These are phyloP conservation scores for Drosophila setosimentum DNA, from an alignment of 2,888 invertebrate species.

Conservation along the genomic window DNA sequence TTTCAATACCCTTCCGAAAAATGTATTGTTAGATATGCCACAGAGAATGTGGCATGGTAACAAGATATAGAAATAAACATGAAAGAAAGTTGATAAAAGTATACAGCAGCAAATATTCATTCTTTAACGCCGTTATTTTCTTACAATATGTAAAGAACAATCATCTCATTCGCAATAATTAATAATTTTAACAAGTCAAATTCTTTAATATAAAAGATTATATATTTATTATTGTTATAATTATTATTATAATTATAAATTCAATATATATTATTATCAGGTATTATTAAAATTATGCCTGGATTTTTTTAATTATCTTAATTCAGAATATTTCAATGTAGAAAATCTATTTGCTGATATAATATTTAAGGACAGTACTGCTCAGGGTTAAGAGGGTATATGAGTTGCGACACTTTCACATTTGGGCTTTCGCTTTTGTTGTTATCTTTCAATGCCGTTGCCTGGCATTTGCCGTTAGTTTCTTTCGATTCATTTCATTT, in stretches of 20 bases:
- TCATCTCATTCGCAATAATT: not conserved
- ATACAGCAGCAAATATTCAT: not conserved
- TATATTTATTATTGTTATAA: not conserved
- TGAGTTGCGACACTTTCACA: not conserved
- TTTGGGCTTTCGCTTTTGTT: constrained; percentile 12
- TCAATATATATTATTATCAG: not conserved
- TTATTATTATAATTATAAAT: not conserved
- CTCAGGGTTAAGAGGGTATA: not conserved
- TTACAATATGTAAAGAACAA: not conserved
- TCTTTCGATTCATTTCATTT: constrained; percentile 2
- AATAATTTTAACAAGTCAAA: not conserved
- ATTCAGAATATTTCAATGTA: not conserved
- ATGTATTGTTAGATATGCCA: not conserved
- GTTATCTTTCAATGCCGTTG: constrained; percentile 52
- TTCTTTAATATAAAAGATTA: not conserved
- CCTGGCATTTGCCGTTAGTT: constrained; percentile 54
- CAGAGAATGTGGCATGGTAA: not conserved
- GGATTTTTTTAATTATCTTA: not conserved
- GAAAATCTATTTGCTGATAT: not conserved
- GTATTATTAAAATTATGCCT: not conserved
- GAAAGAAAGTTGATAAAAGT: not conserved
- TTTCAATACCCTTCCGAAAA: not conserved
- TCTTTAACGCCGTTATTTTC: not conserved
- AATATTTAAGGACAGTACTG: not conserved
- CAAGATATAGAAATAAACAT: not conserved